Percentiles rank a stretch among this genome's conserved stretches.
Evolutionary conservation across 2,113 vertebrate species (phyloP).

Genomic region (Ochotona curzoniae): DNA sequence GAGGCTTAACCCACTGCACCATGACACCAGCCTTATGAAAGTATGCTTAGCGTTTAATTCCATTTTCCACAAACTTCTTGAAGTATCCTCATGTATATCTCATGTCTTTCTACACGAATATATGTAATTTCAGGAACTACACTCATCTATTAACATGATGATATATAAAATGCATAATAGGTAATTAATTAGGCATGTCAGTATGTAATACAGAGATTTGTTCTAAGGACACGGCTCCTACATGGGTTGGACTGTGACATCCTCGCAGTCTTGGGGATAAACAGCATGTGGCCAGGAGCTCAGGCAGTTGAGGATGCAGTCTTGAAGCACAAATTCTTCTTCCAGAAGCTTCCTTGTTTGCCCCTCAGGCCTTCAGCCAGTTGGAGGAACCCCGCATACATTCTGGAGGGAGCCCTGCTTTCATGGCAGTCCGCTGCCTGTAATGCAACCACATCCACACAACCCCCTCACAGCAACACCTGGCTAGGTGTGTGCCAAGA

Average conservation of each 20-base stretch:
- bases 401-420: accelerated
- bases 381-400: neutral
- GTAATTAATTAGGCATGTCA: neutral
- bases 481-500: accelerated
- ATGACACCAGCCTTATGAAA: no score
- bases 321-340: neutral
- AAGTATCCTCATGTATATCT: no score
- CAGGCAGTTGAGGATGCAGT: neutral
- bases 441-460: neutral
- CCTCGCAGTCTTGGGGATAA: accelerated
- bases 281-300: neutral
- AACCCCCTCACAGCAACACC: neutral
- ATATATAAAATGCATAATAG: neutral
- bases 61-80: no score
- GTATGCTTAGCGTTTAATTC: no score
- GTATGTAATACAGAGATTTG: neutral
- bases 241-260: no score
- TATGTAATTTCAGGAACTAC: no score
- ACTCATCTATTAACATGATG: neutral
- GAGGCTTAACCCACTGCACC: no score
- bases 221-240: neutral
- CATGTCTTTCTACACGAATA: no score
- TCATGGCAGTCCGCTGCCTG: accelerated
- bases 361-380: neutral
- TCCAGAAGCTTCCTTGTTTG: neutral